phyloP scores from a whole-genome alignment of 2,113 vertebrate genomes.

The Gymnarchus niloticus region DNA sequence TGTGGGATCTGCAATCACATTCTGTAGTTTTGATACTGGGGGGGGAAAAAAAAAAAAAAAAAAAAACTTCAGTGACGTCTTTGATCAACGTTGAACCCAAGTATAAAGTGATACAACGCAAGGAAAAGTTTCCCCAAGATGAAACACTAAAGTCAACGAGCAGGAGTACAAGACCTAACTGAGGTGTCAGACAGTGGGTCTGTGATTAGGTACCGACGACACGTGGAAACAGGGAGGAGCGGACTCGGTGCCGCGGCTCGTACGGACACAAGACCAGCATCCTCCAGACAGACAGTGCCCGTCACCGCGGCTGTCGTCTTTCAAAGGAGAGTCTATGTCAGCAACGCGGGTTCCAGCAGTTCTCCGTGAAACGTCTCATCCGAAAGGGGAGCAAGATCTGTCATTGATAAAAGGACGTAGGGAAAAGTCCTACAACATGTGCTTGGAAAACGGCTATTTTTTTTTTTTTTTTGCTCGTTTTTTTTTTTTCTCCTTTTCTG shows the following conservation, averaged over 20 bases:
- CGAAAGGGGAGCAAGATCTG: constrained; percentile 18
- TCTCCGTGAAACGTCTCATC: constrained; percentile 15
- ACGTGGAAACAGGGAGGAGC: not conserved
- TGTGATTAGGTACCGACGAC: constrained; percentile 7
- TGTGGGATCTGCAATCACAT: not conserved
- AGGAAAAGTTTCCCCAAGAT: not conserved
- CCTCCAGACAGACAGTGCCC: not conserved
- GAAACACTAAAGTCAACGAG: constrained; percentile 20
- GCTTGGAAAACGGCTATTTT: constrained; percentile 22
- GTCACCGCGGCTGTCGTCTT: not conserved
- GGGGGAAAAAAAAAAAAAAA: not conserved
- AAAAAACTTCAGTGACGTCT: constrained; percentile 48
- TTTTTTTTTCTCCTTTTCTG: constrained; percentile 44
- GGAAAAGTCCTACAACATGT: constrained; percentile 22
- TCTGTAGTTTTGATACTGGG: not conserved
- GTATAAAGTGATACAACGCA: constrained; percentile 8
- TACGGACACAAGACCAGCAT: not conserved
- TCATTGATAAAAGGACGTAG: constrained; percentile 18
- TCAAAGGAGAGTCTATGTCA: constrained; percentile 3
- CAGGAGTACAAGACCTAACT: constrained; percentile 20
- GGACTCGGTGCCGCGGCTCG: not conserved
- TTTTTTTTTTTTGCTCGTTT: not conserved
- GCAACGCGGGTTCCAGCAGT: constrained; percentile 13
- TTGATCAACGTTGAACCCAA: constrained; percentile 15
- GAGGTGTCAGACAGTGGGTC: constrained; percentile 12